Percentiles rank a stretch among this genome's conserved stretches.
These are phyloP conservation scores for Onychomys arenicola DNA, from an alignment of 2,797 vertebrate species.

Conservation along the genomic window DNA sequence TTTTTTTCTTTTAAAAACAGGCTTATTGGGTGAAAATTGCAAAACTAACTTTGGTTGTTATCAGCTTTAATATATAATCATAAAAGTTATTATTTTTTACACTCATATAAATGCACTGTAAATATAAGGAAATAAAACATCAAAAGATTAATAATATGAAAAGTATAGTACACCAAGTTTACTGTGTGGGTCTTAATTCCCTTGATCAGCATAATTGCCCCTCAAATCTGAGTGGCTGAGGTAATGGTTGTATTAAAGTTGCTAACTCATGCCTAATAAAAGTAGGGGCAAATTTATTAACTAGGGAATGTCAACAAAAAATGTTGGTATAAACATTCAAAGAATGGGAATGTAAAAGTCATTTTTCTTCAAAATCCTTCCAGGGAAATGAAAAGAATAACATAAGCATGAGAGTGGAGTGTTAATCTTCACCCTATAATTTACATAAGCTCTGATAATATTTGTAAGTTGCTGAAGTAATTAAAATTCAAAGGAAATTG, in stretches of 20 bases:
- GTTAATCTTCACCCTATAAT: constrained; percentile 60
- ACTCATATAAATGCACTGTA: not conserved
- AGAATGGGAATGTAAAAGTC: not conserved
- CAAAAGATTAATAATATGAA: not conserved
- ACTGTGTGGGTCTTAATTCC: not conserved
- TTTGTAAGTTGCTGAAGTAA: constrained; percentile 64
- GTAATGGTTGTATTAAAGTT: not conserved
- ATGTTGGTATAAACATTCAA: not conserved
- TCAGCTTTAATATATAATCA: not conserved
- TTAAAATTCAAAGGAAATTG: constrained; percentile 63
- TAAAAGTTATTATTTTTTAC: not conserved
- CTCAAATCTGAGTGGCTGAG: not conserved
- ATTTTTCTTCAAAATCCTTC: constrained; percentile 15
- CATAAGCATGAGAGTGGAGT: not conserved
- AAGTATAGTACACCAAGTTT: not conserved
- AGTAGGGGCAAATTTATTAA: constrained; percentile 40
- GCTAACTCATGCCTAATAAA: not conserved
- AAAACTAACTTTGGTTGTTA: not conserved
- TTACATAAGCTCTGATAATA: constrained; percentile 53
- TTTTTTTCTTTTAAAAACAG: not conserved
- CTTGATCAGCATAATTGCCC: not conserved
- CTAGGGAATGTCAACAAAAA: constrained; percentile 24
- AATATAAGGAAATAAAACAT: not conserved
- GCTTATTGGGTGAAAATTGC: not conserved
- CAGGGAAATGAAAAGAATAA: not conserved